phyloP scores from a whole-genome alignment of 2,113 vertebrate genomes.

The Thunnus thynnus region DNA sequence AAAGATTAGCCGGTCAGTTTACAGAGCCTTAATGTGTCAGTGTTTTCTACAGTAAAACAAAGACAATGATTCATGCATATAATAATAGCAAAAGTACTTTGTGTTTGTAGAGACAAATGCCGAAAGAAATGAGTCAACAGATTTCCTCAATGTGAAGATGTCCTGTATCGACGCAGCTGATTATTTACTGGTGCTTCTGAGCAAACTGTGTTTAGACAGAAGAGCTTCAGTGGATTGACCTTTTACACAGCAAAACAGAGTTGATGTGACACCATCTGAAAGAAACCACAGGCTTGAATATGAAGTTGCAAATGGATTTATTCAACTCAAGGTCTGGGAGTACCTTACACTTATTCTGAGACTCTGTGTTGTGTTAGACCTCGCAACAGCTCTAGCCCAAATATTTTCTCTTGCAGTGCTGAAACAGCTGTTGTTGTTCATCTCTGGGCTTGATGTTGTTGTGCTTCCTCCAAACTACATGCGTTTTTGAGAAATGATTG shows the following conservation, averaged over 20 bases:
- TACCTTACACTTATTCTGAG: background rate
- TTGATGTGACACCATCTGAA: background rate
- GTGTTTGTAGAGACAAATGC: background rate
- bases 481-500: background rate
- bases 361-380: slow-evolving; percentile 15
- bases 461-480: background rate
- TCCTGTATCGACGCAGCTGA: background rate
- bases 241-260: background rate
- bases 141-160: background rate
- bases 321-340: background rate
- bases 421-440: background rate
- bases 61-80: background rate
- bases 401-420: slow-evolving; percentile 3
- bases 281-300: background rate
- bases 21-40: background rate
- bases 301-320: background rate
- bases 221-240: background rate
- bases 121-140: background rate
- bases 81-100: background rate
- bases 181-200: background rate
- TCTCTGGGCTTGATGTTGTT: background rate
- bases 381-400: slow-evolving; percentile 12
- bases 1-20: too few species aligned
- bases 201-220: background rate
- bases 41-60: background rate